Conservation (phyloP, 2,113 vertebrate species). For the Prochilodus magdalenae region DNA sequence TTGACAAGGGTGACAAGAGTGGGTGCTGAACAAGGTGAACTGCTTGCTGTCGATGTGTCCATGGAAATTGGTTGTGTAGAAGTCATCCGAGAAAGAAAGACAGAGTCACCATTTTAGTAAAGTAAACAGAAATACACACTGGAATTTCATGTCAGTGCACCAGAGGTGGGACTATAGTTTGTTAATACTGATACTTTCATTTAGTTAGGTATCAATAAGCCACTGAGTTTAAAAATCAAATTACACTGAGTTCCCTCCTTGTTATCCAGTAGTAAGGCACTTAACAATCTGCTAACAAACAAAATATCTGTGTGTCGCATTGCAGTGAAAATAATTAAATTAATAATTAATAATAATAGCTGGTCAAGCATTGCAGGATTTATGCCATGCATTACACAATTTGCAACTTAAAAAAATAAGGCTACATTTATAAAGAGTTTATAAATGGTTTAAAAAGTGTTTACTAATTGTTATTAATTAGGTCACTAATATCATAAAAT, state of each 20-base stretch:
- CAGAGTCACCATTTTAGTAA: neutral
- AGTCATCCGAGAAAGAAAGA: neutral
- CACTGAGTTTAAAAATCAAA: conserved; percentile 6
- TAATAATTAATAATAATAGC: no score
- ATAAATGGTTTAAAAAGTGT: no score
- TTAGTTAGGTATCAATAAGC: conserved; percentile 6
- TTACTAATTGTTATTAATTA: no score
- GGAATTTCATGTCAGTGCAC: neutral
- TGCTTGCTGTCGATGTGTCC: neutral
- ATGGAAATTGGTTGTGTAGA: neutral
- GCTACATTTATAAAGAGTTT: no score
- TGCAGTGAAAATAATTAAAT: no score
- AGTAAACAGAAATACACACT: neutral
- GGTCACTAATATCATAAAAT: no score
- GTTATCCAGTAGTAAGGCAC: neutral
- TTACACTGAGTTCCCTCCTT: neutral
- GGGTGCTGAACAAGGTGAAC: conserved; percentile 29
- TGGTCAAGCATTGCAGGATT: neutral
- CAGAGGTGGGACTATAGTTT: neutral
- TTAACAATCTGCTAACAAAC: neutral
- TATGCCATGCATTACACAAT: no score
- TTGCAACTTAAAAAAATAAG: no score
- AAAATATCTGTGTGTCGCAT: no score
- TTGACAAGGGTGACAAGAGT: neutral
- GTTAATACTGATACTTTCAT: conserved; percentile 21